Evolutionary conservation across 1,140 invertebrate genomes (phyloP).

Genomic region (Nixonia krombeini): DNA sequence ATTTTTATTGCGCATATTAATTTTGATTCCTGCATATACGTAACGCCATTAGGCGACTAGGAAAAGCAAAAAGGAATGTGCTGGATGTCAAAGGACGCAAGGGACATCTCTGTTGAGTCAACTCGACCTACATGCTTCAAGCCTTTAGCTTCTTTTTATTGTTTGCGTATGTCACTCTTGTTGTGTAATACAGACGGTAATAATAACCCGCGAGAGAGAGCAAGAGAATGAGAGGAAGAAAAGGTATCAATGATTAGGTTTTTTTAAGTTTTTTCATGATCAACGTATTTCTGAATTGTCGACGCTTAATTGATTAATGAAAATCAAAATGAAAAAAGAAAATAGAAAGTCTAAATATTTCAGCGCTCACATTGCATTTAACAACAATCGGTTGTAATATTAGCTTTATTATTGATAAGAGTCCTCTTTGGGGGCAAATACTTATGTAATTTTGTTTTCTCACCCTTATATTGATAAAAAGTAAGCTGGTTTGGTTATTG

Average conservation of each 20-base stretch:
- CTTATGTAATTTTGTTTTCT: not conserved
- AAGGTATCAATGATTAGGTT: slow-evolving; percentile 8
- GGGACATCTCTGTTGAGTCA: slow-evolving; percentile 42
- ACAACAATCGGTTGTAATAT: slow-evolving; percentile 3
- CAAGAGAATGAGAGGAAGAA: slow-evolving; percentile 16
- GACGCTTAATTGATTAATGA: not conserved
- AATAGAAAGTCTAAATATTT: slow-evolving; percentile 1
- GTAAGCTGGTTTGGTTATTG: slow-evolving; percentile 6
- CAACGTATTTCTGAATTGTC: slow-evolving; percentile 3
- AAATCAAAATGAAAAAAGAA: not conserved
- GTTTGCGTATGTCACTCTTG: slow-evolving; percentile 41
- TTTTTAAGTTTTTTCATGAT: slow-evolving; percentile 27
- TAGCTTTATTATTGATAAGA: slow-evolving; percentile 10
- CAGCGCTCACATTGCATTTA: slow-evolving; percentile 17
- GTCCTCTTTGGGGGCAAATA: not conserved
- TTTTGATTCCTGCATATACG: slow-evolving; percentile 45
- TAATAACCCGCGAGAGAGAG: slow-evolving; percentile 14
- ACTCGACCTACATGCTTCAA: slow-evolving; percentile 40
- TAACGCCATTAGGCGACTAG: slow-evolving; percentile 40
- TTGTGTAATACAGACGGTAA: slow-evolving; percentile 19
- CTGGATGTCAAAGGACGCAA: slow-evolving; percentile 45
- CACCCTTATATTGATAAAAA: not conserved
- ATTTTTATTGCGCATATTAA: slow-evolving; percentile 36
- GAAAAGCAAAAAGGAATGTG: slow-evolving; percentile 43
- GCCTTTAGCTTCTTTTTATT: slow-evolving; percentile 50